Evolutionary conservation across 2,888 invertebrate species (phyloP), one percentile per base, ranked within the genome.

Genomic region (Erpobdella octoculata): DNA sequence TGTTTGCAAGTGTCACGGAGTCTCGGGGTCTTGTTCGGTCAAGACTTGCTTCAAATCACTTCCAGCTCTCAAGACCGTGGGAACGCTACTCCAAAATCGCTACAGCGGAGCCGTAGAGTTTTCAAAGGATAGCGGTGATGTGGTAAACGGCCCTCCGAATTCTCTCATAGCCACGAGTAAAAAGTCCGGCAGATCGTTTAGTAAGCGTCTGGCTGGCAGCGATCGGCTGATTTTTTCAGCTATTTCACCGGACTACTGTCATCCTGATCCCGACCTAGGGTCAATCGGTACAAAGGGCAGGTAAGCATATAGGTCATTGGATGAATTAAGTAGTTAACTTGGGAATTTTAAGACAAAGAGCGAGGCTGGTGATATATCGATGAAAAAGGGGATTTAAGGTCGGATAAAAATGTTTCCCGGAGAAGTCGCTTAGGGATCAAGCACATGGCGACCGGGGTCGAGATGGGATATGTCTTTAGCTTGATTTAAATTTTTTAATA

Each of bases 221-320:
- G 71, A 89, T 66, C 87, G 89, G 71, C 86, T 91, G 73, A 85
- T 90, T 36, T 91, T 89, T 84, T 87, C 89, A 76, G 88, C 89
- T 74, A 90, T 89, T 80, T 90, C 90, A 73, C 90, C 91, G 0
- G 91, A 91, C 84, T 91, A 91, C 83, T 92, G 91, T 83, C 87
- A 88, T 72, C 87, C 87, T 35, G 90, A 91, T 79, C 85, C 86
- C 25, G 87, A 87, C 62, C 86, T 88, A 4, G 91, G 91, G n/a
- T 90, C 90, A 67, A 85, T 88, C n/a, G 91, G 91, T 41, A 91
- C 91, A 0, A 85, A 86, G 68, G 90, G 89, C 81, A 88, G 91
- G 91, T 90, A 80, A 81, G 80, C 12, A n/a, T 35, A 15, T n/a
- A 41, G n/a, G 12, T 41, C 46, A n/a, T n/a, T n/a, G n/a, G n/a